These are phyloP conservation scores for Mythimna vitellina DNA, from an alignment of 2,888 invertebrate genomes.

Conservation along the genomic window DNA sequence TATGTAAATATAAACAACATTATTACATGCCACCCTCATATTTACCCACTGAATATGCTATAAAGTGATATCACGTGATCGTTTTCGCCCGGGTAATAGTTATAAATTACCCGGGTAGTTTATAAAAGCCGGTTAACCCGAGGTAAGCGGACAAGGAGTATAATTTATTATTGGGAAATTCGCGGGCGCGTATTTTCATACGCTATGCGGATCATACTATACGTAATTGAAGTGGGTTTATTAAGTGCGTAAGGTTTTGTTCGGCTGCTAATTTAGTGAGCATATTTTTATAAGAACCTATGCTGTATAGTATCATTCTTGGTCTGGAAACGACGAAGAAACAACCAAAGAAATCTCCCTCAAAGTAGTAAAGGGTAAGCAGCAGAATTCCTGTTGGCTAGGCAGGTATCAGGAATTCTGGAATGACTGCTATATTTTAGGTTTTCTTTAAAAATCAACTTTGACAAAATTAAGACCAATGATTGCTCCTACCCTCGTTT, in stretches of 20 bases:
- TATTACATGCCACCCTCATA: conserved; percentile 85
- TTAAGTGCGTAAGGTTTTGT: conserved; percentile 27
- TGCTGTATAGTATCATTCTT: background rate
- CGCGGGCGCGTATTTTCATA: conserved; percentile 87
- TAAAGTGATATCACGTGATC: conserved; percentile 91
- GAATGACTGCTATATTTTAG: background rate
- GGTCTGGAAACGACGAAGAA: background rate
- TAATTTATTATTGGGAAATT: conserved; percentile 90
- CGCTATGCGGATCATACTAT: conserved; percentile 77
- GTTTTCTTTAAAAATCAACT: background rate
- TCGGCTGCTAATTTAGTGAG: background rate
- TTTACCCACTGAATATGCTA: conserved; percentile 88
- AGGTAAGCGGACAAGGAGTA: conserved; percentile 89
- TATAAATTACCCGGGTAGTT: conserved; percentile 90
- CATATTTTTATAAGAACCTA: background rate
- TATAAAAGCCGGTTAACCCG: conserved; percentile 91
- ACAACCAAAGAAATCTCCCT: no score
- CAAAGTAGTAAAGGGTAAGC: no score
- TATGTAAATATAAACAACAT: conserved; percentile 75
- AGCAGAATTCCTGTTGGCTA: no score
- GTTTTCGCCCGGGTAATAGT: conserved; percentile 89
- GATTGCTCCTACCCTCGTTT: no score
- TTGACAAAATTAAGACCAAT: no score
- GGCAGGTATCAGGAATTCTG: background rate
- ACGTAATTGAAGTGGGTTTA: conserved; percentile 49